phyloP scores from a whole-genome alignment of 2,797 vertebrate genomes.

The Coccyzus lansbergi region DNA sequence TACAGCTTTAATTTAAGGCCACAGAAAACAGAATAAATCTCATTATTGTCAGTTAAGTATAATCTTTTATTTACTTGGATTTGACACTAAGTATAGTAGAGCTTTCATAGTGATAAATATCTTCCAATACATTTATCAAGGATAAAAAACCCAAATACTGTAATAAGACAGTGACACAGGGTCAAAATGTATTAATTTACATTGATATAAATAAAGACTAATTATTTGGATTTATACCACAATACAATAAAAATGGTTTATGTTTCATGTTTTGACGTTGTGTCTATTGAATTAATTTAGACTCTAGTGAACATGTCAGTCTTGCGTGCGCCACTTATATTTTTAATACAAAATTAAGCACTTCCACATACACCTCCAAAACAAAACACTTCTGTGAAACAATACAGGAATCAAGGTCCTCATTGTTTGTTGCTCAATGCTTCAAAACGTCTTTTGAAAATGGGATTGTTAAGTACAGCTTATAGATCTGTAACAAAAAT shows the following conservation, averaged over 20 bases:
- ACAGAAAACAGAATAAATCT: conserved; percentile 22
- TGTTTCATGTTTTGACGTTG: not conserved
- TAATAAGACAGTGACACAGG: not conserved
- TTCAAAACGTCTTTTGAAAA: not conserved
- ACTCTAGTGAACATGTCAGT: not conserved
- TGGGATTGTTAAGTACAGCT: not conserved
- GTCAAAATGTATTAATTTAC: conserved; percentile 6
- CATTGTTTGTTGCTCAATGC: not conserved
- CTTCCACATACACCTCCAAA: not conserved
- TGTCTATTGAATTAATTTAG: not conserved
- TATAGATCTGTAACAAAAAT: not conserved
- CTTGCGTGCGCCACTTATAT: not conserved
- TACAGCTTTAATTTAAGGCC: not conserved
- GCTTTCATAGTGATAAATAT: not conserved
- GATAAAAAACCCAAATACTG: not conserved
- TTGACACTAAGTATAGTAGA: conserved; percentile 11
- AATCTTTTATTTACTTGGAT: conserved; percentile 30
- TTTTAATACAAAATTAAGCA: not conserved
- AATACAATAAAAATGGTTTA: not conserved
- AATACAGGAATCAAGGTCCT: not conserved
- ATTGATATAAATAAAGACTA: not conserved
- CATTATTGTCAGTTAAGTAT: not conserved
- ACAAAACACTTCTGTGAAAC: not conserved
- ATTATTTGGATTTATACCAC: not conserved
- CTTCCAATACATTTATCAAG: not conserved